A percentile compares a stretch with the other conserved stretches of the same genome.
Evolutionary conservation across 2,797 vertebrate species (phyloP).

Genomic region (Siniperca obscura): DNA sequence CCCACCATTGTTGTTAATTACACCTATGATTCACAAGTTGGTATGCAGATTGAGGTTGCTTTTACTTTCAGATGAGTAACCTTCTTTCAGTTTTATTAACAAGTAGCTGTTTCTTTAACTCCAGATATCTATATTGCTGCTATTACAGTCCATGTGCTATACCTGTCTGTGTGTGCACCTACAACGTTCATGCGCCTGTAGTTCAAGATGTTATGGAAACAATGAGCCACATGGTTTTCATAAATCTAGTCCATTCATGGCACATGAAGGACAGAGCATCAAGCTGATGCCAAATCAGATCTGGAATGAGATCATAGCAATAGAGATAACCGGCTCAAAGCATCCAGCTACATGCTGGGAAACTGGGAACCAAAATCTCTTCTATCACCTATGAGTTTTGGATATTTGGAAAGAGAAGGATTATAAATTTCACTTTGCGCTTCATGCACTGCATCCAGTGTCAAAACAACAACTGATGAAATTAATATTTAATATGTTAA

Average conservation of each 20-base stretch:
- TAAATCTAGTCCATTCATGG: constrained; percentile 15
- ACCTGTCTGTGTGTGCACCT: background rate
- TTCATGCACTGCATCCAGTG: constrained; percentile 1
- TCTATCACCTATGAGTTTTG: constrained; percentile 9
- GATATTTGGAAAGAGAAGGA: constrained; percentile 18
- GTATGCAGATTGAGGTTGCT: no score
- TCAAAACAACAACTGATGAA: constrained; percentile 30
- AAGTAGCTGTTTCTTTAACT: background rate
- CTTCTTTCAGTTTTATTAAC: constrained; percentile 20
- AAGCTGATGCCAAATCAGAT: constrained; percentile 52
- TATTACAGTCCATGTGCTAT: background rate
- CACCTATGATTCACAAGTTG: background rate
- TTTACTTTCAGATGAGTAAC: constrained; percentile 2
- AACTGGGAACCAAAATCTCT: constrained; percentile 34
- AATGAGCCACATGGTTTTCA: background rate
- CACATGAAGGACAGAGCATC: constrained; percentile 33
- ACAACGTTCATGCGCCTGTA: background rate
- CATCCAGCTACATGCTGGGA: constrained; percentile 43
- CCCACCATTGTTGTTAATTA: background rate
- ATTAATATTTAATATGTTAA: constrained; percentile 21
- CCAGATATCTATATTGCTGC: background rate
- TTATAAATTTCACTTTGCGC: constrained; percentile 37
- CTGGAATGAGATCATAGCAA: constrained; percentile 55
- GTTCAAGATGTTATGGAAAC: constrained; percentile 1
- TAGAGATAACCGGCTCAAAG: constrained; percentile 42